Base-by-base conservation (phyloP, 1,140 invertebrate species). In the Drosophila lacteicornis region DNA sequence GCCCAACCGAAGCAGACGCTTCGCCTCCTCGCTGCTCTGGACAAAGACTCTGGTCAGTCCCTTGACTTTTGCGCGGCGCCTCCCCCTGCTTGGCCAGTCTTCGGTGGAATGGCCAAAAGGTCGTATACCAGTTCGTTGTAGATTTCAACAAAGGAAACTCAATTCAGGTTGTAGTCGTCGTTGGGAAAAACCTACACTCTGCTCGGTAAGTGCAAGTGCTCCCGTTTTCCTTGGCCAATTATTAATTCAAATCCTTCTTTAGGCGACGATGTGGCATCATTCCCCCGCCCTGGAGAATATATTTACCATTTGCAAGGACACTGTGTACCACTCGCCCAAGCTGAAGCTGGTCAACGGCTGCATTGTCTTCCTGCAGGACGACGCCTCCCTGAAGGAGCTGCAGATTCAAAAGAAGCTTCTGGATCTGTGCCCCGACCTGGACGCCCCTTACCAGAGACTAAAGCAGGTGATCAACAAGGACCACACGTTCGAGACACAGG, bases 181-280 rank as follows among this genome's bases (percentile, higher is more conserved):
- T 13, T 13, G 13, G 13, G 1, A 11, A 36, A 2, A 8, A 98
- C 98, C 0, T 98, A 95, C 82, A 98, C 98, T 0, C 94, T 98
- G 49, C 95, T 97, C 92, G 90, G 90, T 91, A 79, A 43, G 62
- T 73, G 22, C 13, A 17, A 17, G 22, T 0, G 13, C 11, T 12
- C 2, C 0, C 15, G 33, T 9, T 36, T 15, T 2, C 17, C 9
- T 12, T 3, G 5, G 7, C 19, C 19, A 45, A 43, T 22, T 7
- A n/a, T 5, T 51, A 42, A 25, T 57, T 7, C 0, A 5, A n/a
- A 30, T 15, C 6, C 12, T n/a, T 13, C 2, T 46, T 1, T 11
- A 83, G 96, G 96, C 0, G 96, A 95, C 22, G 94, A 95, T 2
- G 92, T 13, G 97, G 97, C 4, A 94, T 98, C 36, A 94, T 98